Percentiles rank a stretch among this genome's conserved stretches.
Conservation (phyloP, 1,140 invertebrate genomes). For the Lordiphosa collinella region DNA sequence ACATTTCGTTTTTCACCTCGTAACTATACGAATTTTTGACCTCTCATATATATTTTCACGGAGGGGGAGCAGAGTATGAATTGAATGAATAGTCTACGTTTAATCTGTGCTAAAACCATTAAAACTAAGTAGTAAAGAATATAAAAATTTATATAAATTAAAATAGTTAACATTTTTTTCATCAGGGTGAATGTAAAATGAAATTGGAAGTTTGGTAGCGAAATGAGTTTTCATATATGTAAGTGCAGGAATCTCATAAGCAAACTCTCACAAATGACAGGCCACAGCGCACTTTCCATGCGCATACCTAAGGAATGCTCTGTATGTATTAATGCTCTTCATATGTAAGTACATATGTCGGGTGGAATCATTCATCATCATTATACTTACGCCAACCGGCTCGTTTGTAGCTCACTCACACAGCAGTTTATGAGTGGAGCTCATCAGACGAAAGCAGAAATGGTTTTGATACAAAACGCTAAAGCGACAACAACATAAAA, state of each 20-base stretch:
- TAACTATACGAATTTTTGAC: too few relatives aligned
- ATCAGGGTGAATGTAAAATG: too few relatives aligned
- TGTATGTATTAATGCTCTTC: constrained; percentile 52
- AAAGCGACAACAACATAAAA: background rate
- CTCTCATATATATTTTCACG: too few relatives aligned
- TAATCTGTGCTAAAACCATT: too few relatives aligned
- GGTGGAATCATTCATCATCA: constrained; percentile 43
- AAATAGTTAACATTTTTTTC: too few relatives aligned
- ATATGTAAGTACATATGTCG: constrained; percentile 41
- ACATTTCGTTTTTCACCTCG: too few relatives aligned
- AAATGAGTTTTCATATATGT: constrained; percentile 7
- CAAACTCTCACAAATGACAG: constrained; percentile 11
- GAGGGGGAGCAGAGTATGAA: too few relatives aligned
- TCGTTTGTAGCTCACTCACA: constrained; percentile 24
- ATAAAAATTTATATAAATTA: too few relatives aligned
- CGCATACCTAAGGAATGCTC: constrained; percentile 21
- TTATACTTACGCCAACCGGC: constrained; percentile 47
- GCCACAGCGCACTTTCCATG: background rate
- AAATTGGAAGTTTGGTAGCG: too few relatives aligned
- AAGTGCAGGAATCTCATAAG: constrained; percentile 14
- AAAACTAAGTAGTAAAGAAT: too few relatives aligned
- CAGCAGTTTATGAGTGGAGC: constrained; percentile 38
- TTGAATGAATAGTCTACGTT: too few relatives aligned
- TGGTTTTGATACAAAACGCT: constrained; percentile 18
- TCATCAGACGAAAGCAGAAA: constrained; percentile 41